Base-by-base conservation (phyloP, 2,113 vertebrate species). In the Cromileptes altivelis region DNA sequence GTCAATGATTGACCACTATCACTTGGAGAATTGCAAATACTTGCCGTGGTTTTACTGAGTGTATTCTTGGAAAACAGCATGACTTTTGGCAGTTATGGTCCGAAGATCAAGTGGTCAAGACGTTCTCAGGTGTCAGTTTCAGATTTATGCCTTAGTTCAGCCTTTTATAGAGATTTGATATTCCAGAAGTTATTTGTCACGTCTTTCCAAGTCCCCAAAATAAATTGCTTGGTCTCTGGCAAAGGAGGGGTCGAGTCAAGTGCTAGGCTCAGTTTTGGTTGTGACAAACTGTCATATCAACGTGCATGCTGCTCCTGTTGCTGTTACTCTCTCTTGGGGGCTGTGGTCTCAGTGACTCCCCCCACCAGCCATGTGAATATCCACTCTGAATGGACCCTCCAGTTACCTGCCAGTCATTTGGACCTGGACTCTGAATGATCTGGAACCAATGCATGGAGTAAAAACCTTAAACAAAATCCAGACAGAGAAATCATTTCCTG, bases 161-260 rank as follows among this genome's bases (percentile, higher is more conserved):
- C 94, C 92, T 94, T 94, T 95, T 92, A 94, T 95, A 94, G 95
- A 91, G 93, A 96, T 95, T 93, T 93, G 94, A 96, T 96, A 93
- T 93, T 93, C 89, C 81, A 88, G 87, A 89, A 95, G 94, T 93
- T 94, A 95, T 95, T 95, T 94, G 92, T 95, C 94, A 95, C 94
- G 88, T 94, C 95, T 94, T 90, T 92, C 93, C 92, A 94, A 91
- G 90, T 30, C 89, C 92, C 95, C 78, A 94, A 96, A 96, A 96
- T 95, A 95, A 89, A 90, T 94, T 85, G 81, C 91, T 85, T 83
- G 81, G 91, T 92, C 91, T 94, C 90, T 87, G 91, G 89, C 85
- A 88, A 93, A 80, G 88, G 80, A 52, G 49, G 89, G 81, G 89
- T 55, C 4, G 85, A 85, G 94, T 91, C 88, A 84, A 92, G 88